Percentiles rank a stretch among this genome's conserved stretches.
Conservation (phyloP, 2,797 vertebrate genomes). For the Taenioides sp. region DNA sequence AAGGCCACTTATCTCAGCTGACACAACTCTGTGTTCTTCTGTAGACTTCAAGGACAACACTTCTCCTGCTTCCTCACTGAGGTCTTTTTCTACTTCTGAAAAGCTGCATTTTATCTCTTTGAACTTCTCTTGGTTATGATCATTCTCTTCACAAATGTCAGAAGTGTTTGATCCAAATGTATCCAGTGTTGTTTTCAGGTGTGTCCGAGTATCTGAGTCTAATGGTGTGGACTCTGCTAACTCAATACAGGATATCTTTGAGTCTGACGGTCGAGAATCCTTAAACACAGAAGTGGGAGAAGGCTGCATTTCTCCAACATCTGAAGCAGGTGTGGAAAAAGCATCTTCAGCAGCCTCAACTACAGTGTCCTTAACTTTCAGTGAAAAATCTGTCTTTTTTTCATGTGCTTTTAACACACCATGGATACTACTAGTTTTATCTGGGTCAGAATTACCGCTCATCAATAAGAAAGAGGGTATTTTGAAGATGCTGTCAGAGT, state of each 20-base stretch:
- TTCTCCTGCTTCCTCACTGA: background rate
- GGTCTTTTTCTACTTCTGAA: slow-evolving; percentile 16
- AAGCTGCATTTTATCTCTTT: no score
- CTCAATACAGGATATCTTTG: slow-evolving; percentile 16
- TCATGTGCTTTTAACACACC: slow-evolving; percentile 71
- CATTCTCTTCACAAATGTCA: background rate
- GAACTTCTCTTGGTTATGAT: background rate
- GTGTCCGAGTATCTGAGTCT: slow-evolving; percentile 7
- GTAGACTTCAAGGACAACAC: no score
- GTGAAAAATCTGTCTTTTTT: slow-evolving; percentile 40
- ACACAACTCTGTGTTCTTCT: background rate
- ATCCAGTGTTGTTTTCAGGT: background rate
- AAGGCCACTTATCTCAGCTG: background rate
- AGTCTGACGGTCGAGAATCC: slow-evolving; percentile 17
- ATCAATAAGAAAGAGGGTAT: slow-evolving; percentile 74
- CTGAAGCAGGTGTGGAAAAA: slow-evolving; percentile 8
- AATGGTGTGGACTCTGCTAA: slow-evolving; percentile 23
- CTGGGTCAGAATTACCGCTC: slow-evolving; percentile 63
- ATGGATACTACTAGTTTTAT: slow-evolving; percentile 75
- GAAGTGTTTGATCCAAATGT: background rate
- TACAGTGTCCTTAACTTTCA: slow-evolving; percentile 19
- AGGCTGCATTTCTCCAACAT: slow-evolving; percentile 15
- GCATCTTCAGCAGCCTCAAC: slow-evolving; percentile 18
- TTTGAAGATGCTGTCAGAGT: slow-evolving; percentile 71
- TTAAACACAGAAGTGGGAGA: slow-evolving; percentile 24